Percentiles rank a stretch among this genome's conserved stretches.
These are phyloP conservation scores for Odontamblyopus lacepedii DNA, from an alignment of 2,797 vertebrate species.

Conservation along the genomic window DNA sequence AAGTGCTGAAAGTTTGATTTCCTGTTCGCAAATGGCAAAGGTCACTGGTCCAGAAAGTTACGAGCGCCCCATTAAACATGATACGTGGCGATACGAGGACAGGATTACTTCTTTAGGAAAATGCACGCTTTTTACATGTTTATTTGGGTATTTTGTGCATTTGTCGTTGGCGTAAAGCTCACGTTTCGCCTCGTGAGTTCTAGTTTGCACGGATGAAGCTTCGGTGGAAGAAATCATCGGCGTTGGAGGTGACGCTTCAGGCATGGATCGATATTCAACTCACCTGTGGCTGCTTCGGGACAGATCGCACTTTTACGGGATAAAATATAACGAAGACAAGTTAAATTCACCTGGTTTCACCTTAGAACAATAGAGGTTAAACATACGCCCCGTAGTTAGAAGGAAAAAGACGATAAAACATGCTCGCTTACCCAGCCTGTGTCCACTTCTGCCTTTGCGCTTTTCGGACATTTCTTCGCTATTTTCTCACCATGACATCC, in stretches of 20 bases:
- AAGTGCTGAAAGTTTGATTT: neutral
- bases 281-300: conserved; percentile 59
- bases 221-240: neutral
- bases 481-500: conserved; percentile 36
- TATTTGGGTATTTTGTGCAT: neutral
- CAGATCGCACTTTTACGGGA: neutral
- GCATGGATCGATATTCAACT: conserved; percentile 35
- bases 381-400: conserved; percentile 12
- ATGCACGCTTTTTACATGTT: neutral
- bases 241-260: conserved; percentile 31
- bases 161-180: neutral
- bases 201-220: neutral
- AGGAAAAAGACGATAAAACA: conserved; percentile 21
- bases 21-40: neutral
- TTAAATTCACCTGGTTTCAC: neutral
- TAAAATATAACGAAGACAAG: neutral
- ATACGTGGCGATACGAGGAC: neutral
- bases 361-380: conserved; percentile 2
- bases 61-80: neutral
- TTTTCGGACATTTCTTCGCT: conserved; percentile 15
- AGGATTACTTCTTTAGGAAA: neutral
- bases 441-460: conserved; percentile 15
- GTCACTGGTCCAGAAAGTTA: neutral
- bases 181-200: neutral
- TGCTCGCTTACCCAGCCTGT: conserved; percentile 45